Percentiles rank a stretch among this genome's conserved stretches.
Evolutionary conservation across 1,140 invertebrate species (phyloP).

Genomic region (Hyles vespertilio): DNA sequence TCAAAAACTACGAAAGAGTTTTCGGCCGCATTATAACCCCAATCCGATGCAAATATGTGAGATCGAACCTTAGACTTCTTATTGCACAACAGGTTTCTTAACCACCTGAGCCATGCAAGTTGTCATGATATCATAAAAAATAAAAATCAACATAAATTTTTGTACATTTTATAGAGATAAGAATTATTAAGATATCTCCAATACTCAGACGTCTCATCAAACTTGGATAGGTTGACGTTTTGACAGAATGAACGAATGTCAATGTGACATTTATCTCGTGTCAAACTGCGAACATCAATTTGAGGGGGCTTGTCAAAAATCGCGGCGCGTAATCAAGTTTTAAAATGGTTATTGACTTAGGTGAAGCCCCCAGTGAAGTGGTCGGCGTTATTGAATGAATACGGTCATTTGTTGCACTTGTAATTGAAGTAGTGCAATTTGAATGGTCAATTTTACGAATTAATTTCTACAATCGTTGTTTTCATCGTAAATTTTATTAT

Average conservation of each 20-base stretch:
- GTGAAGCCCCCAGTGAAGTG: conserved; percentile 23
- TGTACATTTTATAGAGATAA: conserved; percentile 4
- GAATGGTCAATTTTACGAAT: background rate
- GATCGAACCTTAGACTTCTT: too few species aligned
- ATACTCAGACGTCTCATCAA: background rate
- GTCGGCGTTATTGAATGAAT: conserved; percentile 12
- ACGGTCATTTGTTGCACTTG: too few species aligned
- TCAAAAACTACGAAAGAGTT: too few species aligned
- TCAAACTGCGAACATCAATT: conserved; percentile 4
- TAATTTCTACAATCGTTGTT: background rate
- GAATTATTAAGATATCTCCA: too few species aligned
- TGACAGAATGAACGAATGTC: background rate
- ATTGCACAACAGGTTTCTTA: too few species aligned
- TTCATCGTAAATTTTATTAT: too few species aligned
- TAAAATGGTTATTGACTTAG: conserved; percentile 45
- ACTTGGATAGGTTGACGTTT: conserved; percentile 1
- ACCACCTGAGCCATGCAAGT: too few species aligned
- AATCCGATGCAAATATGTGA: too few species aligned
- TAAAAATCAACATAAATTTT: background rate
- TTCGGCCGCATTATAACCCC: too few species aligned
- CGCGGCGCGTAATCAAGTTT: conserved; percentile 55
- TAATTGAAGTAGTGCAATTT: conserved; percentile 5
- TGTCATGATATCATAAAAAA: too few species aligned
- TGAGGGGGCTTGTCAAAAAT: conserved; percentile 35
- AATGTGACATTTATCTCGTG: conserved; percentile 9